These are phyloP conservation scores for Rotaria socialis DNA, from an alignment of 2,888 invertebrate genomes.

Conservation along the genomic window DNA sequence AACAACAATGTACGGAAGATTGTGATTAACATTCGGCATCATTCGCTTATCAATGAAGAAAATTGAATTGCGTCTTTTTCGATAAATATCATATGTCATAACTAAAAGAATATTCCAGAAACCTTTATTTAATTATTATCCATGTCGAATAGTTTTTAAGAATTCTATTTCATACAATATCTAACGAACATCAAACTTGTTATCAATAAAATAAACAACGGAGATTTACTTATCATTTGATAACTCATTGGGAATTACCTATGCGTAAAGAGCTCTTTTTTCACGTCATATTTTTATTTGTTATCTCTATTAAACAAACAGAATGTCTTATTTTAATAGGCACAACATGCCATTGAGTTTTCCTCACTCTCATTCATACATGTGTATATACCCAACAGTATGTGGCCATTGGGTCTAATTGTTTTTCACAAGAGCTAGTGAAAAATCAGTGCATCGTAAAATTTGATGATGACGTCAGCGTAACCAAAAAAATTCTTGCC, in stretches of 20 bases:
- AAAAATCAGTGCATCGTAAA: background rate
- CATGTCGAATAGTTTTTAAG: too few species aligned
- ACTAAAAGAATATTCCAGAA: too few species aligned
- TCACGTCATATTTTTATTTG: background rate
- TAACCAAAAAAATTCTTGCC: background rate
- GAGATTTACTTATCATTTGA: background rate
- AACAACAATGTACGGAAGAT: background rate
- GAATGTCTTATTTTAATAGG: background rate
- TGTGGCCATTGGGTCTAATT: background rate
- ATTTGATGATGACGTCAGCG: background rate
- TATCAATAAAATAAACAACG: too few species aligned
- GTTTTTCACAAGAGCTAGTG: background rate
- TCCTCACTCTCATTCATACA: too few species aligned
- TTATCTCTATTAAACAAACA: background rate
- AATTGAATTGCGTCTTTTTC: background rate
- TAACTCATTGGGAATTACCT: background rate
- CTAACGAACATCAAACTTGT: too few species aligned
- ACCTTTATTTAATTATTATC: too few species aligned
- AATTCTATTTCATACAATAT: too few species aligned
- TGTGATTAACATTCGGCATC: background rate
- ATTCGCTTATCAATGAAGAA: background rate
- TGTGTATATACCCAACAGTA: too few species aligned
- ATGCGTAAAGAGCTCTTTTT: background rate
- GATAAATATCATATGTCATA: too few species aligned
- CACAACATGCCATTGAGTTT: background rate